These are phyloP conservation scores for Hydrocynus forskahlii DNA, from an alignment of 2,797 vertebrate species.

Conservation along the genomic window DNA sequence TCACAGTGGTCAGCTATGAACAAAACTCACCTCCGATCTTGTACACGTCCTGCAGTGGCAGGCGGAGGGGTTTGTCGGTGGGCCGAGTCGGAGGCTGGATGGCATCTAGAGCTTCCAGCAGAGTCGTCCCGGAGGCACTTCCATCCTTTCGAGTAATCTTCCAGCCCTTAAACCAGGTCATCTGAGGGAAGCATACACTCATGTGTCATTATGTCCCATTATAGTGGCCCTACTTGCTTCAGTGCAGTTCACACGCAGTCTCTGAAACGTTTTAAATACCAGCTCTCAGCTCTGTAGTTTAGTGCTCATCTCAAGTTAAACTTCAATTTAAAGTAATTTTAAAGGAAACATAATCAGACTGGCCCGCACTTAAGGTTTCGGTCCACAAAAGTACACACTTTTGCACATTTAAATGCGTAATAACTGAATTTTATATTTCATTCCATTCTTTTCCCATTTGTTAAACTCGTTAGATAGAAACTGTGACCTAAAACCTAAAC, in stretches of 20 bases:
- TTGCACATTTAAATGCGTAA: too few relatives aligned
- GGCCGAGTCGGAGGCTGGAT: slow-evolving; percentile 93
- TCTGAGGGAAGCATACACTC: slow-evolving; percentile 71
- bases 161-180: slow-evolving; percentile 98
- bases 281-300: too few relatives aligned
- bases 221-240: neutral
- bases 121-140: slow-evolving; percentile 87
- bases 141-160: slow-evolving; percentile 93
- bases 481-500: too few relatives aligned
- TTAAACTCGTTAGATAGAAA: too few relatives aligned
- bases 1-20: neutral
- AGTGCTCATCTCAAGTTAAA: too few relatives aligned
- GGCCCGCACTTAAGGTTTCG: too few relatives aligned
- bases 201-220: neutral
- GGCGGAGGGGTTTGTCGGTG: slow-evolving; percentile 92
- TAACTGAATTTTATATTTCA: too few relatives aligned
- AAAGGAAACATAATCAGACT: too few relatives aligned
- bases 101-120: slow-evolving; percentile 92
- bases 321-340: too few relatives aligned
- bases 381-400: too few relatives aligned
- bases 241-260: neutral
- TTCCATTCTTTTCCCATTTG: too few relatives aligned
- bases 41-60: slow-evolving; percentile 97
- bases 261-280: neutral
- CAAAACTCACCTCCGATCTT: slow-evolving; percentile 88